These are phyloP conservation scores for Eolophus roseicapilla DNA, from an alignment of 2,113 vertebrate species.

Conservation along the genomic window DNA sequence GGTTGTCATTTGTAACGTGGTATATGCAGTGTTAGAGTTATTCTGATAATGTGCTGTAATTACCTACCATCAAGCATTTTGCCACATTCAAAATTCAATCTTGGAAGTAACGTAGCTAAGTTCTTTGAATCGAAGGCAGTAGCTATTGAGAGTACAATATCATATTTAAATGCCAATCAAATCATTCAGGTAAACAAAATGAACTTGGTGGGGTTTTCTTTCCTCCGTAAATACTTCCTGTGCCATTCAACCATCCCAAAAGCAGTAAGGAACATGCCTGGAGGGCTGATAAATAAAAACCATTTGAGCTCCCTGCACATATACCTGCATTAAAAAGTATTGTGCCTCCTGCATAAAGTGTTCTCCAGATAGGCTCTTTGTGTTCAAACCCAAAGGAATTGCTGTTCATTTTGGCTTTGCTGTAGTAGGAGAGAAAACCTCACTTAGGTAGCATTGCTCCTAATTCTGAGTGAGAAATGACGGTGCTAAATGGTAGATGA, in stretches of 20 bases:
- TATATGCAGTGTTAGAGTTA: background rate
- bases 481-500: background rate
- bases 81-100: background rate
- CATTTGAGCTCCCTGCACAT: background rate
- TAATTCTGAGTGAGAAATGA: fast-evolving
- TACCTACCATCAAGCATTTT: background rate
- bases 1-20: conserved; percentile 29
- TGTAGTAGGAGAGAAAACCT: background rate
- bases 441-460: background rate
- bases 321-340: fast-evolving
- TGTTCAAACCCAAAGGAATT: background rate
- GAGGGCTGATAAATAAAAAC: background rate
- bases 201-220: background rate
- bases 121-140: background rate
- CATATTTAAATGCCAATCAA: background rate
- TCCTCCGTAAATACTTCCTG: background rate
- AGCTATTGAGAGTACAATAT: background rate
- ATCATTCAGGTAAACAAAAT: background rate
- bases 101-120: background rate
- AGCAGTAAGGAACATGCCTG: background rate
- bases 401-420: background rate
- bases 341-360: background rate
- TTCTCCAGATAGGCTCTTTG: background rate
- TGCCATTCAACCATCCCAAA: background rate
- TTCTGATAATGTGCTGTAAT: conserved; percentile 37